A percentile compares a stretch with the other conserved stretches of the same genome.
phyloP scores from a whole-genome alignment of 2,888 invertebrate genomes.

The Nephrotoma appendiculata region DNA sequence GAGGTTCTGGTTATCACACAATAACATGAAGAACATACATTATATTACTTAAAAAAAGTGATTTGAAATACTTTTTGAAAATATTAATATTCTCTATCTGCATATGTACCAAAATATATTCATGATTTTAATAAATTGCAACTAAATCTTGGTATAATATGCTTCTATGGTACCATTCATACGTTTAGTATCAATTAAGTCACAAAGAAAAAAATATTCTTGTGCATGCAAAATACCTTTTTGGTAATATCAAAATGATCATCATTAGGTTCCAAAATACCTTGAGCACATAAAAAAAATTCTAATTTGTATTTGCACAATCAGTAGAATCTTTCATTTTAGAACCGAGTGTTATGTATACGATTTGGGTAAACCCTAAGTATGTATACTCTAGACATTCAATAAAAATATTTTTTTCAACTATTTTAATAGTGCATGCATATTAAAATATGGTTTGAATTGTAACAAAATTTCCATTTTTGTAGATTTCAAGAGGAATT shows the following conservation, averaged over 20 bases:
- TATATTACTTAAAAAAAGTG: neutral
- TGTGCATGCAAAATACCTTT: neutral
- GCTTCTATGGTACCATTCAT: neutral
- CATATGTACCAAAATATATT: neutral
- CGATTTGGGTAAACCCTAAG: too few relatives aligned
- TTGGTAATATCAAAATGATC: neutral
- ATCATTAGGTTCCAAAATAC: neutral
- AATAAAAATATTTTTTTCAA: too few relatives aligned
- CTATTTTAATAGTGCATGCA: too few relatives aligned
- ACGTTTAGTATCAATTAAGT: neutral
- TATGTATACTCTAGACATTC: too few relatives aligned
- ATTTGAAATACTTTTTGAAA: neutral
- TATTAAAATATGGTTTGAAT: neutral
- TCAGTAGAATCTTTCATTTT: neutral
- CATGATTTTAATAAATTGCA: too few relatives aligned
- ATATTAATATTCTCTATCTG: neutral
- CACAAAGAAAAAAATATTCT: neutral
- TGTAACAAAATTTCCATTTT: neutral
- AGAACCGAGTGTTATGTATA: too few relatives aligned
- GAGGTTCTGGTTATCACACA: neutral
- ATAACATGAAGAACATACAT: neutral
- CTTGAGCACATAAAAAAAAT: neutral
- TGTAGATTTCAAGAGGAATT: neutral
- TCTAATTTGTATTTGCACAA: neutral
- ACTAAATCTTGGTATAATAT: too few relatives aligned